Base-by-base conservation (phyloP, 2,888 invertebrate species). In the Rotaria socialis region DNA sequence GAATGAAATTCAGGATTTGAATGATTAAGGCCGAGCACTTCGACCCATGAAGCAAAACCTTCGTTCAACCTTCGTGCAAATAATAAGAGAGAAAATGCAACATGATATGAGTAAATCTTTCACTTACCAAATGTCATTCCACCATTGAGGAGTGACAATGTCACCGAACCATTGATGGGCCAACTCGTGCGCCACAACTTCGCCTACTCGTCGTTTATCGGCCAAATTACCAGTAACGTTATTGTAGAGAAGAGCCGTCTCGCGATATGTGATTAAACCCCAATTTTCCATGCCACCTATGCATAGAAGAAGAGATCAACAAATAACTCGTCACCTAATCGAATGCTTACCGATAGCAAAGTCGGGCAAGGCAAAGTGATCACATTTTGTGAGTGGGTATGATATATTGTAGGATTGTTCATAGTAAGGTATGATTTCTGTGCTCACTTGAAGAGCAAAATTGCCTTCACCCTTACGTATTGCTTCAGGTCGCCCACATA, bases 41-140 rank as follows among this genome's bases (percentile, higher is more conserved):
- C 96, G 75, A 96, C 95, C 93, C 97, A 98, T 0, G 96, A 95
- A 0, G 97, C 97, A 92, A 96, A 96, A 3, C 96, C 97, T 91
- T 97, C 97, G 91, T 97, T 97, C 58, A 97, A 88, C 90, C 47
- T 75, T 43, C 11, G 27, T n/a, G 27, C 1, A 60, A 27, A 60
- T 5, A 60, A 10, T 11, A 0, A 60, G n/a, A 58, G 58, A 58
- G 11, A 58, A n/a, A 58, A n/a, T 19, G n/a, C 2, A 1, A n/a
- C n/a, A n/a, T n/a, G 5, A 22, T 2, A 3, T n/a, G 2, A 27
- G 4, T 60, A 27, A 60, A 11, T 58, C 8, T n/a, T 84, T 50
- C 14, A 50, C 16, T 84, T 84, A 92, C 97, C 97, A 86, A 86
- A 91, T 92, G 92, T 97, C 95, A 3, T 96, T 96, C 96, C 96